These are phyloP conservation scores for Aerospiza tachiro DNA, from an alignment of 2,797 vertebrate species.

Conservation along the genomic window DNA sequence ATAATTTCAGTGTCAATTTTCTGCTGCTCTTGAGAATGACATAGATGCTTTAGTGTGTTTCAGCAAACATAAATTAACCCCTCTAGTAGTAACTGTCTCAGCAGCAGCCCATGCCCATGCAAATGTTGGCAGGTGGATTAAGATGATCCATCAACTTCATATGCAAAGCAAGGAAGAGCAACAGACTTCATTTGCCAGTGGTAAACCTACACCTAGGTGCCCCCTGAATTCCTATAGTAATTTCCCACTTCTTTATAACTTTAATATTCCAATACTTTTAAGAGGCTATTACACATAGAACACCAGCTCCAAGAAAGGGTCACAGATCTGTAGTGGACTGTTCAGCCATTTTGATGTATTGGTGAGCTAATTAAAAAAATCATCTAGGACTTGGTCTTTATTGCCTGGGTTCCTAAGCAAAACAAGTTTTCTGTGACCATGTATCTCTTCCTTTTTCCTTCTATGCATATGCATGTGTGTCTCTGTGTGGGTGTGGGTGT, in stretches of 20 bases:
- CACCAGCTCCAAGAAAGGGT: not conserved
- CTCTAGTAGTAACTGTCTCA: not conserved
- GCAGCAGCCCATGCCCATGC: not conserved
- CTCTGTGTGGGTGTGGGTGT: not conserved
- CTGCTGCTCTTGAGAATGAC: not conserved
- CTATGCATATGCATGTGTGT: rapidly evolving
- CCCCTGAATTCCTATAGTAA: not conserved
- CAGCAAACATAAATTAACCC: not conserved
- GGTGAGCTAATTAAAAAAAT: not conserved
- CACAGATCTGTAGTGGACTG: not conserved
- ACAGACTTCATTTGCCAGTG: not conserved
- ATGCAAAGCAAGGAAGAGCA: not conserved
- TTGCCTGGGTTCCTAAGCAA: not conserved
- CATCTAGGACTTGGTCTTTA: not conserved
- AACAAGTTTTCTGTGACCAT: not conserved
- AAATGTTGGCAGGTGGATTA: not conserved
- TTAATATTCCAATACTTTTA: not conserved
- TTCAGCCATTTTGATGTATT: not conserved
- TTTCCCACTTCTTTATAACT: not conserved
- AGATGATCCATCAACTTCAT: not conserved
- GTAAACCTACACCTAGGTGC: not conserved
- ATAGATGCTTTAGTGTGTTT: not conserved
- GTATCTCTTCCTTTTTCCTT: not conserved
- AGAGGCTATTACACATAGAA: not conserved
- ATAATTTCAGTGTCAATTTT: not conserved